Conservation (phyloP, 2,888 invertebrate genomes). For the Germaria angustata region DNA sequence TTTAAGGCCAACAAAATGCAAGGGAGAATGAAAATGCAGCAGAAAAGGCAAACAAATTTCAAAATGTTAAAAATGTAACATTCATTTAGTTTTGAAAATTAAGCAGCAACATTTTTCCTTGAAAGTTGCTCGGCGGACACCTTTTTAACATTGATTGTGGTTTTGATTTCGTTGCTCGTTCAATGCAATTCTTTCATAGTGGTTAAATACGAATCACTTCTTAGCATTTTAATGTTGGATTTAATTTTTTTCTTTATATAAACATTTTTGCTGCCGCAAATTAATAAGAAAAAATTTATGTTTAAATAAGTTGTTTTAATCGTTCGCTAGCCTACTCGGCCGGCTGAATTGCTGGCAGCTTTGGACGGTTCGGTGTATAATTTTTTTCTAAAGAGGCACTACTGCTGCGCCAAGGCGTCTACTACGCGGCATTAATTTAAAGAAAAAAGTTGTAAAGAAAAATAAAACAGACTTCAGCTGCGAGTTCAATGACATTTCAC, state of each 20-base stretch:
- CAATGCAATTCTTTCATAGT: not conserved
- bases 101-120: conserved; percentile 12
- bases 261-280: conserved; percentile 21
- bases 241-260: not conserved
- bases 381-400: conserved; percentile 31
- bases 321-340: conserved; percentile 25
- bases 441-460: not conserved
- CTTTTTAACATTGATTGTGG: not conserved
- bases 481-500: conserved; percentile 70
- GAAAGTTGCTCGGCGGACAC: conserved; percentile 28
- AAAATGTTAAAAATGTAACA: conserved; percentile 7
- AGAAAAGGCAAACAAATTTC: conserved; percentile 13
- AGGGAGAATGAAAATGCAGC: not conserved
- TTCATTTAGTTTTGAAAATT: not conserved
- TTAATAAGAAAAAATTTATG: not conserved
- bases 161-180: conserved; percentile 1
- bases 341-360: conserved; percentile 16
- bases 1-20: conserved; percentile 31
- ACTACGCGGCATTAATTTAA: conserved; percentile 57
- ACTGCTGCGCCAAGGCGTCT: conserved; percentile 63
- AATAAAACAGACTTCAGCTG: conserved; percentile 57
- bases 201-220: not conserved
- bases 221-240: conserved; percentile 25
- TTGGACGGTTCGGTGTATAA: not conserved
- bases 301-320: conserved; percentile 30